Percentiles rank a stretch among this genome's conserved stretches.
Conservation (phyloP, 2,797 vertebrate species). For the Chloroceryle amazona region DNA sequence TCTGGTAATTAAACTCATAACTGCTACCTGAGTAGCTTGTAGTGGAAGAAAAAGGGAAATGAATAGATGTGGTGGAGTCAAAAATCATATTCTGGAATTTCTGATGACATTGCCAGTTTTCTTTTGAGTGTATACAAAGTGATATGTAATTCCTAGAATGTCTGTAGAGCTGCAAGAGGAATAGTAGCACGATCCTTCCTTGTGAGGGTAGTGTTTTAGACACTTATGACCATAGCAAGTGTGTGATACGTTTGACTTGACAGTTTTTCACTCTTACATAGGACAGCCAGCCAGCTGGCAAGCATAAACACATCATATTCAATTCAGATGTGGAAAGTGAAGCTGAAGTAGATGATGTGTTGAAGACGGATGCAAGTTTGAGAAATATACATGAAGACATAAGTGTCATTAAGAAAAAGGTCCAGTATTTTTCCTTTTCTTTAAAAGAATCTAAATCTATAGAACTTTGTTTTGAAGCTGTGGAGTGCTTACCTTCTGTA, state of each 20-base stretch:
- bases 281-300: conserved; percentile 80
- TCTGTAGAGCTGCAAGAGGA: not conserved
- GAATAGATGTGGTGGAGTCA: not conserved
- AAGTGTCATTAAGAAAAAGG: conserved; percentile 16
- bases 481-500: not conserved
- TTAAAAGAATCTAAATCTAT: not conserved
- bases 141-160: not conserved
- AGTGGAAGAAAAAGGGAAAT: not conserved
- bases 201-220: not conserved
- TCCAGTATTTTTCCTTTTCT: not conserved
- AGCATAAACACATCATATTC: conserved; percentile 90
- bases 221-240: not conserved
- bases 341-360: not conserved
- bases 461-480: not conserved
- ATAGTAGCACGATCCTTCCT: not conserved
- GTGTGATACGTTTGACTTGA: not conserved
- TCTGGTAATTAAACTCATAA: conserved; percentile 82
- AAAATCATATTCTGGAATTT: not conserved
- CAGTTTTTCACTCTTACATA: conserved; percentile 45
- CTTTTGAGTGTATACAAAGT: not conserved
- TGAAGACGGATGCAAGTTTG: conserved; percentile 44
- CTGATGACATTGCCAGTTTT: not conserved
- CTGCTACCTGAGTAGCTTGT: not conserved
- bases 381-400: conserved; percentile 34
- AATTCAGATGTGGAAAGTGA: conserved; percentile 86